Evolutionary conservation across 2,797 vertebrate species (phyloP).

Genomic region (Meriones psammophilus): DNA sequence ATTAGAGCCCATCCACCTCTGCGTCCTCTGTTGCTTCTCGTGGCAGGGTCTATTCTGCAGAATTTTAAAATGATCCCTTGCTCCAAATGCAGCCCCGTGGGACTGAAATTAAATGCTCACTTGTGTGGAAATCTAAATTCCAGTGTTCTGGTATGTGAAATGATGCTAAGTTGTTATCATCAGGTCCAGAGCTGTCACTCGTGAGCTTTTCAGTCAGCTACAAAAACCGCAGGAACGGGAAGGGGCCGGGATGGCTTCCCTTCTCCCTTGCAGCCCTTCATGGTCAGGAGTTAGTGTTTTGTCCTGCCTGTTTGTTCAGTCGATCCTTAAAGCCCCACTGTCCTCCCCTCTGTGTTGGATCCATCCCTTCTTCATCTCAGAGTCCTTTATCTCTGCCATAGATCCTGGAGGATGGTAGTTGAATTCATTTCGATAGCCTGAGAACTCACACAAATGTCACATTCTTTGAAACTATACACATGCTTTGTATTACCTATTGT

Average conservation of each 20-base stretch:
- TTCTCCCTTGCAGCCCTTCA: background rate
- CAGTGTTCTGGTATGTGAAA: slow-evolving; percentile 58
- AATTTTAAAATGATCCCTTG: slow-evolving; percentile 73
- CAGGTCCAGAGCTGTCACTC: background rate
- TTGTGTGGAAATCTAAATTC: slow-evolving; percentile 71
- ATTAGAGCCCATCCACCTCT: slow-evolving; percentile 66
- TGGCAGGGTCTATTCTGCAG: slow-evolving; percentile 49
- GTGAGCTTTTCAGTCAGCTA: slow-evolving; percentile 44
- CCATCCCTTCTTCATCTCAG: background rate
- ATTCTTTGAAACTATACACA: background rate
- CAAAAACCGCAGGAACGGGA: background rate
- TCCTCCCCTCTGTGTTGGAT: background rate
- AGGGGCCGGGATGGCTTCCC: background rate
- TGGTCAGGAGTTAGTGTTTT: background rate
- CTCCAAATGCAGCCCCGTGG: slow-evolving; percentile 44
- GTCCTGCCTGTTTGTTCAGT: background rate
- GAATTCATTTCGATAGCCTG: background rate
- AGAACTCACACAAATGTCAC: background rate
- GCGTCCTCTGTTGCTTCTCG: slow-evolving; percentile 20
- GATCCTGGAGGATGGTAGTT: background rate
- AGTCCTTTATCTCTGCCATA: background rate
- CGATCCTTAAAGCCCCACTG: background rate
- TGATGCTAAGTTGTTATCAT: slow-evolving; percentile 60
- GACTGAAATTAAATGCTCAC: slow-evolving; percentile 67
- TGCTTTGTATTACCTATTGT: background rate